These are phyloP conservation scores for Nymphalis io DNA, from an alignment of 1,140 invertebrate genomes.

Conservation along the genomic window DNA sequence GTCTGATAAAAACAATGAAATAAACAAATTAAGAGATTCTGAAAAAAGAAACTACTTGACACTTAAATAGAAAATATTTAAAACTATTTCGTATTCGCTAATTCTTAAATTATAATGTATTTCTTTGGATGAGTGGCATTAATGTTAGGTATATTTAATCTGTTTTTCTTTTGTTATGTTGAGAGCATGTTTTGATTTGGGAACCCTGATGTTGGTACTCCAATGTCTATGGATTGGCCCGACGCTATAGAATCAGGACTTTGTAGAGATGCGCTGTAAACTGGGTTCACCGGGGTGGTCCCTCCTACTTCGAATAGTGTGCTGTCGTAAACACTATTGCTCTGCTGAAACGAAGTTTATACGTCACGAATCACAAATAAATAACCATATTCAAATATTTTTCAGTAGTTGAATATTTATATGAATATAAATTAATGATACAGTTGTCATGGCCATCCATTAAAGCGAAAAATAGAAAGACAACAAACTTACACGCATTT, in stretches of 20 bases:
- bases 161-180: conserved; percentile 62
- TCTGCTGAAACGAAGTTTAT: conserved; percentile 79
- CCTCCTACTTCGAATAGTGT: conserved; percentile 87
- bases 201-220: conserved; percentile 49
- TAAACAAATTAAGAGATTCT: conserved; percentile 47
- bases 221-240: conserved; percentile 72
- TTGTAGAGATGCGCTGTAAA: conserved; percentile 87
- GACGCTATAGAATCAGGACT: conserved; percentile 88
- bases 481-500: no score
- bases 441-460: no score
- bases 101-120: conserved; percentile 42
- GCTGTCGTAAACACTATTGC: conserved; percentile 89
- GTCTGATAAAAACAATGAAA: conserved; percentile 23
- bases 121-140: conserved; percentile 64
- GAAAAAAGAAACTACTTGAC: conserved; percentile 23
- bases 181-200: conserved; percentile 61
- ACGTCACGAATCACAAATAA: no score
- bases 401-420: no score
- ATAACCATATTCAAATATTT: no score
- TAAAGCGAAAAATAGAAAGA: no score
- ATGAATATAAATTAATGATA: no score
- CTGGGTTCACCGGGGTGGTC: conserved; percentile 85
- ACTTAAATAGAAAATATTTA: conserved; percentile 39
- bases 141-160: conserved; percentile 33
- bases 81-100: conserved; percentile 35